Evolutionary conservation across 2,797 vertebrate species (phyloP), one percentile per base, ranked within the genome.

Genomic region (Ctenopoma kingsleyae): DNA sequence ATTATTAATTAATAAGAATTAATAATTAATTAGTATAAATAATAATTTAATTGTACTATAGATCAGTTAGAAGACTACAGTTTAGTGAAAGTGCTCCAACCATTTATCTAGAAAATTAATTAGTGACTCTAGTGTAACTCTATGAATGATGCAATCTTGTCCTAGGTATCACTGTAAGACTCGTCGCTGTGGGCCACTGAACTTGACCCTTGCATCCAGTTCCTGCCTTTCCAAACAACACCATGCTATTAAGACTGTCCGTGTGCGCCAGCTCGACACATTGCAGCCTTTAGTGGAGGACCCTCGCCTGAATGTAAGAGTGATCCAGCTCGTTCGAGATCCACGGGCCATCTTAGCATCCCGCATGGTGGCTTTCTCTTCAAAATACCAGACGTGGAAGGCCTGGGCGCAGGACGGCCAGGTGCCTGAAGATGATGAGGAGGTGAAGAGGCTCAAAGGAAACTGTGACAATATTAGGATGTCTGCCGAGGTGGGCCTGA

Each of bases 311-410:
- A 96, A 99, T 36, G 78, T 99, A 50, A 93, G 92, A 74, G 86
- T 99, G 81, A 99, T 99, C 91, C 98, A 99, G 91, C 90, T 99
- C 23, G 97, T 99, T 23, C 93, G 98, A 11, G 98, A 99, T 74
- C 98, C 98, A 5, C 93, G 98, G 0, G 98, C 98, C 0, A 96
- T 98, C 40, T 89, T 99, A 61, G 97, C 97, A 0, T 99, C 98
- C 0, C 95, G 97, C 71, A 99, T 99, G 92, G 96, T 98, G 71
- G 98, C 97, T 30, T 99, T 99, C 72, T 94, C 97, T 0, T 92
- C 92, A 25, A 97, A 95, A 85, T 99, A 98, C 11, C 93, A 96
- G 81, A 95, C 92, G 25, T 99, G 96, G 97, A 97, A 98, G 92
- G 88, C 94, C 73, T 98, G 96, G 97, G 94, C 94, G 0, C 84